A percentile compares a stretch with the other conserved stretches of the same genome.
These are phyloP conservation scores for Cerastis leucographa DNA, from an alignment of 2,888 invertebrate genomes.

Conservation along the genomic window DNA sequence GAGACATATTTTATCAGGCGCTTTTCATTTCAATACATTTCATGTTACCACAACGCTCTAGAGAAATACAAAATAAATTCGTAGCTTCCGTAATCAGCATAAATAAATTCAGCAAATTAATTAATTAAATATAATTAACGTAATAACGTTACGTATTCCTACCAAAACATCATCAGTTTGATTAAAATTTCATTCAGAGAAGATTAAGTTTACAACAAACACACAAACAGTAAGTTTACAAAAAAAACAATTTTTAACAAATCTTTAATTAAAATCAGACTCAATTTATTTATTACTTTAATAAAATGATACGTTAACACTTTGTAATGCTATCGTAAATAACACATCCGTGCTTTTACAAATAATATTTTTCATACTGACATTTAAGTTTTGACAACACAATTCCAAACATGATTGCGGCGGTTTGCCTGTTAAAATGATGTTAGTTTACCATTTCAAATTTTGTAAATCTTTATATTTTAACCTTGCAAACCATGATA, in stretches of 20 bases:
- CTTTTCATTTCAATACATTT: neutral
- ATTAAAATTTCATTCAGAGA: conserved; percentile 23
- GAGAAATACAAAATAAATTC: neutral
- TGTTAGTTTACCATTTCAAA: neutral
- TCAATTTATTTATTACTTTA: neutral
- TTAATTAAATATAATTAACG: too few species aligned
- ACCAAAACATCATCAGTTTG: conserved; percentile 10
- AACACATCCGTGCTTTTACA: too few species aligned
- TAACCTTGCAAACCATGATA: neutral
- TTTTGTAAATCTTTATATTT: neutral
- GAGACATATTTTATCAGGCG: neutral
- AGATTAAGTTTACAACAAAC: neutral
- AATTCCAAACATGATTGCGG: too few species aligned
- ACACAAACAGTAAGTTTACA: neutral
- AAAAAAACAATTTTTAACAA: neutral
- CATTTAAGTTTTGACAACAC: too few species aligned
- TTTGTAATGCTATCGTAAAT: too few species aligned
- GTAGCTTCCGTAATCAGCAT: neutral
- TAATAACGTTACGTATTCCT: neutral
- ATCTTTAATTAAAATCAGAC: neutral
- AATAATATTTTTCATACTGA: neutral
- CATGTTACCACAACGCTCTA: neutral
- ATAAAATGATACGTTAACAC: neutral
- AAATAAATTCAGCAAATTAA: conserved; percentile 23
- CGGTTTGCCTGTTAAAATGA: neutral